These are phyloP conservation scores for Apamea anceps DNA, from an alignment of 2,888 invertebrate species.

Conservation along the genomic window DNA sequence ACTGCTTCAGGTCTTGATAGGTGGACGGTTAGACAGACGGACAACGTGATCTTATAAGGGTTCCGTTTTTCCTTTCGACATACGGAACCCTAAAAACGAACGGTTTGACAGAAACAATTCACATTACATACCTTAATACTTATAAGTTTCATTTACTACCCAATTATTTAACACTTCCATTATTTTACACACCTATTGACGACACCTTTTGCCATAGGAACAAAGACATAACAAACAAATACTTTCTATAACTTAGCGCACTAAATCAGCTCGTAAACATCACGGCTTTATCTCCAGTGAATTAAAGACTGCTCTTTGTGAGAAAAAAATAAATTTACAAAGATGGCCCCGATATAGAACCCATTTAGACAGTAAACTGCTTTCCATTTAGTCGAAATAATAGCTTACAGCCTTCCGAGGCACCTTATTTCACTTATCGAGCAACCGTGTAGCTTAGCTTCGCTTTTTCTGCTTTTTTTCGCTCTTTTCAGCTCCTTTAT, in stretches of 20 bases:
- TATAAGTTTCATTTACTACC: not conserved
- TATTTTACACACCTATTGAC: not conserved
- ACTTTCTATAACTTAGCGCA: slow-evolving; percentile 1
- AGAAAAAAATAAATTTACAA: slow-evolving; percentile 61
- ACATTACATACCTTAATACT: too few species aligned
- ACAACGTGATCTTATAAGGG: too few species aligned
- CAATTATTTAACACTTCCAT: not conserved
- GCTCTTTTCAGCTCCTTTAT: slow-evolving; percentile 65
- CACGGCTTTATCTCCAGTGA: slow-evolving; percentile 46
- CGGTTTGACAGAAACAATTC: too few species aligned
- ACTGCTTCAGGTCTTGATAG: too few species aligned
- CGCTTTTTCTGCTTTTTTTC: slow-evolving; percentile 55
- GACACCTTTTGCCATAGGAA: not conserved
- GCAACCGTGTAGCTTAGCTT: slow-evolving; percentile 36
- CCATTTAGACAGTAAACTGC: slow-evolving; percentile 70
- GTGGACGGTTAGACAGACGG: too few species aligned
- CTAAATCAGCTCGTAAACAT: slow-evolving; percentile 49
- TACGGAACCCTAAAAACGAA: too few species aligned
- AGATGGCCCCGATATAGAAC: slow-evolving; percentile 70
- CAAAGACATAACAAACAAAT: not conserved
- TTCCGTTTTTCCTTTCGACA: too few species aligned
- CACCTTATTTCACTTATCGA: slow-evolving; percentile 73
- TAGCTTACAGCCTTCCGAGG: slow-evolving; percentile 63
- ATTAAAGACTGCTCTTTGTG: slow-evolving; percentile 59
- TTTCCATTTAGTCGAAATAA: slow-evolving; percentile 75